Conservation (phyloP, 2,888 invertebrate genomes). For the Andricus quercusramuli region DNA sequence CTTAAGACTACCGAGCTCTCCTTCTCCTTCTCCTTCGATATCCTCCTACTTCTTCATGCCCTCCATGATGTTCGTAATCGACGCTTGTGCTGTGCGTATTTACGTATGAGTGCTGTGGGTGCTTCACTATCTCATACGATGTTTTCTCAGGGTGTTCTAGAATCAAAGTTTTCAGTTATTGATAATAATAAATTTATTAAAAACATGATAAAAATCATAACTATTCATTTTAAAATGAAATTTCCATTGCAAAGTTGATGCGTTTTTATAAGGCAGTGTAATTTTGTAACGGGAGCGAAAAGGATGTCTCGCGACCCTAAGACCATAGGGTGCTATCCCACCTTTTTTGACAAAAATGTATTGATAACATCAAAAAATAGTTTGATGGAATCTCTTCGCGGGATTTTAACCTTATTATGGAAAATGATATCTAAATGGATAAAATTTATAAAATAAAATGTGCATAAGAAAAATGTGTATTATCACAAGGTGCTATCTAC, state of each 20-base stretch:
- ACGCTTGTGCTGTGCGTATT: constrained; percentile 87
- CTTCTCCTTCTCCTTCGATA: constrained; percentile 79
- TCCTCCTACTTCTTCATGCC: constrained; percentile 74
- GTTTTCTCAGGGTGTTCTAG: constrained; percentile 87
- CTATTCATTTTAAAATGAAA: not conserved
- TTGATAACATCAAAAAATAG: no score
- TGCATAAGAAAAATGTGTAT: no score
- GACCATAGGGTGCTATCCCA: no score
- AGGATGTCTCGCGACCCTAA: not conserved
- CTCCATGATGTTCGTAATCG: constrained; percentile 81
- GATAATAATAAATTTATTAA: not conserved
- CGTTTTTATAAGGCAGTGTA: no score
- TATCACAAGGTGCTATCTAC: no score
- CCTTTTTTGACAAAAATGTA: no score
- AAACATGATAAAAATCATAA: not conserved
- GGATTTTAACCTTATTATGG: no score
- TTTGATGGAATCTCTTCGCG: no score
- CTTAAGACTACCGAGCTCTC: constrained; percentile 45
- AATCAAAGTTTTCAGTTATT: not conserved
- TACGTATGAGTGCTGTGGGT: constrained; percentile 89
- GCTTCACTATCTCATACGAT: constrained; percentile 91
- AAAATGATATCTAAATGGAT: no score
- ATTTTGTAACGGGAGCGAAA: not conserved
- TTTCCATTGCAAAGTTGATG: no score
- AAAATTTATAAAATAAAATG: no score